Conservation (phyloP, 2,113 vertebrate genomes). For the Hypomesus transpacificus region DNA sequence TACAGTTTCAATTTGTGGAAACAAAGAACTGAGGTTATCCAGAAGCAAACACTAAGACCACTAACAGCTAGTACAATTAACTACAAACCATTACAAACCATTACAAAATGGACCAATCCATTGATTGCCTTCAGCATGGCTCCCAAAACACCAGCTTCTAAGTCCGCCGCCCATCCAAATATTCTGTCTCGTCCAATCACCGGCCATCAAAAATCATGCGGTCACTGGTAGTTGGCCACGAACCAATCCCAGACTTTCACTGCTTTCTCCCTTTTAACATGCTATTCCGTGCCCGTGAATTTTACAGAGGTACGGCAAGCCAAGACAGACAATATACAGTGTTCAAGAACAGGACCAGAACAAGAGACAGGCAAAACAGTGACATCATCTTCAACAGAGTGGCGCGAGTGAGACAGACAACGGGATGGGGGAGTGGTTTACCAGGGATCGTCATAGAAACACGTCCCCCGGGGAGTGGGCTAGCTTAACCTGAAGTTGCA, state of each 20-base stretch:
- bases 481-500: slow-evolving; percentile 69
- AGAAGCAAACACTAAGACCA: slow-evolving; percentile 59
- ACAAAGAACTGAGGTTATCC: slow-evolving; percentile 20
- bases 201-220: slow-evolving; percentile 4
- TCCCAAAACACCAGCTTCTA: slow-evolving; percentile 30
- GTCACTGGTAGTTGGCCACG: slow-evolving; percentile 9
- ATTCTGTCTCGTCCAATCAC: slow-evolving; percentile 12
- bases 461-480: slow-evolving; percentile 17
- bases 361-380: slow-evolving; percentile 51
- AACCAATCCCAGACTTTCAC: slow-evolving; percentile 3
- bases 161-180: not conserved
- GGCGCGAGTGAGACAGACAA: slow-evolving; percentile 28
- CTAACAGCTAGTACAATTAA: slow-evolving; percentile 54
- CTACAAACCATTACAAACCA: slow-evolving; percentile 53
- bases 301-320: slow-evolving; percentile 60
- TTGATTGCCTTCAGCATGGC: slow-evolving; percentile 53
- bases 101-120: slow-evolving; percentile 42
- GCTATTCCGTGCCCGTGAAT: slow-evolving; percentile 52
- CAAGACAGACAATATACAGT: slow-evolving; percentile 52
- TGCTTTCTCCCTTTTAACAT: slow-evolving; percentile 49
- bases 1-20: slow-evolving; percentile 35
- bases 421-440: slow-evolving; percentile 15
- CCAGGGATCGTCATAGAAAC: not conserved
- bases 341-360: slow-evolving; percentile 48
- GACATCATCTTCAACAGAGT: slow-evolving; percentile 38